Base-by-base conservation (phyloP, 1,140 invertebrate species). In the Apis dorsata region DNA sequence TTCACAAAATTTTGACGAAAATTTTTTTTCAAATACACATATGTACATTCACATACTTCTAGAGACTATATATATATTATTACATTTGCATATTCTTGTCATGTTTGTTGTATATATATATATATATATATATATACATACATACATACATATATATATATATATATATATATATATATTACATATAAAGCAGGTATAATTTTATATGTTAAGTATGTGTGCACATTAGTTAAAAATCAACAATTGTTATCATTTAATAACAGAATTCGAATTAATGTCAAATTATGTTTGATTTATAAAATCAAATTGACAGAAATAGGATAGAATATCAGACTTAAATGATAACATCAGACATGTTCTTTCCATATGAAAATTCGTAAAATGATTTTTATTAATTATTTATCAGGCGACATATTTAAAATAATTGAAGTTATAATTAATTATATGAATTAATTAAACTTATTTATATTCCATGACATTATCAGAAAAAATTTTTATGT, bases 1-100 rank as follows among this genome's bases (percentile, higher is more conserved):
- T n/a, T 71, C 55, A 1, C 68, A 3, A 12, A 53, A 60, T 19
- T 19, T 28, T 59, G 1, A 3, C 1, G 15, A 65, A 72, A 55
- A 87, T 86, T 86, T 69, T 62, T 70, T 21, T n/a, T 66, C 72
- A 51, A 19, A 81, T 74, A 73, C 70, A 82, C 63, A 15, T 21
- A 62, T 51, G 8, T 15, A 60, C 55, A 55, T 21, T 12, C 19
- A n/a, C 21, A 55, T 15, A 62, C 15, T 15, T n/a, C 9, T 10
- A 15, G 2, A 62, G 59, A 13, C 19, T 24, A 69, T 5, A 51
- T 59, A 10, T 28, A 28, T 28, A 55, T 34, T 55, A 24, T 55
- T 51, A 49, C 59, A 75, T 70, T 85, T 84, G 57, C 69, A 53
- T 77, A 49, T 75, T 21, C 12, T n/a, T 17, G 13, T 17, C 34